Conservation (phyloP, 2,797 vertebrate species). For the Melanogrammus aeglefinus region DNA sequence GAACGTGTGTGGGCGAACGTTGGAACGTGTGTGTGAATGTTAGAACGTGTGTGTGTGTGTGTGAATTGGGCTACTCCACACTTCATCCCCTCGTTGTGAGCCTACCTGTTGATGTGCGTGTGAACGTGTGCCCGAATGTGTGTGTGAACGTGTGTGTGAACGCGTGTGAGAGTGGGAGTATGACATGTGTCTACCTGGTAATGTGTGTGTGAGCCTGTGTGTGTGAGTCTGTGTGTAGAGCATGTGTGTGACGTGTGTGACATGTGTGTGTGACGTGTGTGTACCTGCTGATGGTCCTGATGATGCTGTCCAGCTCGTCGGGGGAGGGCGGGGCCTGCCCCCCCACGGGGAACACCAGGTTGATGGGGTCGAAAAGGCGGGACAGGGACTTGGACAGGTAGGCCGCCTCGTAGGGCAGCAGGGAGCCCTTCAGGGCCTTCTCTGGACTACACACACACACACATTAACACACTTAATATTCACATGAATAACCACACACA, state of each 20-base stretch:
- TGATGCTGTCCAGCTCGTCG: constrained; percentile 93
- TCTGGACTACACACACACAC: constrained; percentile 77
- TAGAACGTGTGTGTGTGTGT: too few species aligned
- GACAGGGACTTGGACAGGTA: constrained; percentile 97
- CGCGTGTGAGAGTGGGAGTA: too few species aligned
- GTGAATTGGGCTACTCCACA: too few species aligned
- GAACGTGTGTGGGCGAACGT: too few species aligned
- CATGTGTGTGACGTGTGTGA: too few species aligned
- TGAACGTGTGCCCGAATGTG: background rate
- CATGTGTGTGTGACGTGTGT: background rate
- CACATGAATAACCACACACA: constrained; percentile 3
- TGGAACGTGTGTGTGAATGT: background rate
- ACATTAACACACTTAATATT: constrained; percentile 9
- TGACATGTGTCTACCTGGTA: too few species aligned
- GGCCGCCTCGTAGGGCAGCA: constrained; percentile 91
- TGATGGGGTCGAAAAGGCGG: constrained; percentile 96
- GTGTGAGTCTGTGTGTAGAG: too few species aligned
- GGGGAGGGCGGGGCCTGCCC: constrained; percentile 88
- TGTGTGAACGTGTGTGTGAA: too few species aligned
- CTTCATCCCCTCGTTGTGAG: too few species aligned
- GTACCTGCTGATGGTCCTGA: constrained; percentile 92
- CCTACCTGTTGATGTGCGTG: background rate
- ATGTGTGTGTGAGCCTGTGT: too few species aligned
- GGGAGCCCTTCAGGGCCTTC: constrained; percentile 87
- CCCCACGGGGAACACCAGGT: constrained; percentile 92